Base-by-base conservation (phyloP, 2,888 invertebrate genomes). In the Neoaliturus tenellus region DNA sequence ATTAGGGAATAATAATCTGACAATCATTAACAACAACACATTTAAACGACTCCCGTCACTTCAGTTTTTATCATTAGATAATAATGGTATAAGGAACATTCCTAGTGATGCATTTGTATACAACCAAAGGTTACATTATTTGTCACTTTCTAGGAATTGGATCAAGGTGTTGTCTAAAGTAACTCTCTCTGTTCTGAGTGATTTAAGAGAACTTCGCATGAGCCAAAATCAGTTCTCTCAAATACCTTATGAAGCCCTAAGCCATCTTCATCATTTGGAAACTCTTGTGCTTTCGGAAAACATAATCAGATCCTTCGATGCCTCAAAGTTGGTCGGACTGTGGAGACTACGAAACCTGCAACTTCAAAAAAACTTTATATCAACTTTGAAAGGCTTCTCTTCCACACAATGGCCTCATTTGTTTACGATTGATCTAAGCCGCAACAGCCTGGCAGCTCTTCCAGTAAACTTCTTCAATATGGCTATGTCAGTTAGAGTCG, bases 211-310 rank as follows among this genome's bases (percentile, higher is more conserved):
- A 89, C 90, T 97, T 69, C 95, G 94, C 89, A 91, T 97, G 80
- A 94, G 94, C 87, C 93, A 93, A 41, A 97, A 97, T 89, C 91
- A 92, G 85, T 95, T 97, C 83, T 91, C 93, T 31, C 95, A 95
- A 83, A 93, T 96, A 87, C 97, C 97, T 0, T 96, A 96, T 90
- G 94, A 95, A 33, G 95, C 95, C 0, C 91, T 97, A 67, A 94
- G 95, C 48, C 94, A 95, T 0, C 91, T 97, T 88, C 96, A 96
- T 90, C 93, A 92, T 35, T 91, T 96, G 83, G 94, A 81, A 81
- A 33, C 51, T 2, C 20, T 81, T 12, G 44, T 85, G 3, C 84
- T 89, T 28, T 87, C 88, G 10, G 87, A 87, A 69, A 90, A 90
- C 83, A 85, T 87, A 39, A 87, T 90, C 80, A 93, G 93, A 31